Evolutionary conservation across 2,113 vertebrate genomes (phyloP).

Genomic region (Brachypteracias leptosomus): DNA sequence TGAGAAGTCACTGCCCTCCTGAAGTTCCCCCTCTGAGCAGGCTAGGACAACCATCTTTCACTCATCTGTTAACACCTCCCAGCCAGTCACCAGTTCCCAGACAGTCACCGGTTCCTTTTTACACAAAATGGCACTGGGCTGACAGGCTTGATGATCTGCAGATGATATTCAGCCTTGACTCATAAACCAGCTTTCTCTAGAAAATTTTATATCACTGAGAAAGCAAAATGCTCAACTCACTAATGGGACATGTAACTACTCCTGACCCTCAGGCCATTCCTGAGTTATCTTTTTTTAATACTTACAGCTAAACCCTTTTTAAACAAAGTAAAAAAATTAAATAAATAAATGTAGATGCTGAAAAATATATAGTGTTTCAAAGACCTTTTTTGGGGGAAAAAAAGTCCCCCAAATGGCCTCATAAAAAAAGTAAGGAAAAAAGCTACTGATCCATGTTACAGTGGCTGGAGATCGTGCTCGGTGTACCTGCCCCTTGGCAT

Average conservation of each 20-base stretch:
- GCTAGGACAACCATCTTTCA: background rate
- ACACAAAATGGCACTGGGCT: background rate
- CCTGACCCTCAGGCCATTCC: background rate
- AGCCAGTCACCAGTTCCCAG: background rate
- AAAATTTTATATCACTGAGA: conserved; percentile 2
- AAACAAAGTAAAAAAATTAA: background rate
- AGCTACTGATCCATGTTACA: background rate
- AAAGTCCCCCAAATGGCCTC: background rate
- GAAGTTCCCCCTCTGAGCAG: background rate
- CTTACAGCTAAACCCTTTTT: background rate
- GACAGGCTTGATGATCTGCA: conserved; percentile 19
- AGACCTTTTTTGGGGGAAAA: background rate
- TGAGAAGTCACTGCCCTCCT: background rate
- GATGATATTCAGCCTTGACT: background rate
- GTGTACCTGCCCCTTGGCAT: background rate
- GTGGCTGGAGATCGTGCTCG: background rate
- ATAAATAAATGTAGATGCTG: background rate
- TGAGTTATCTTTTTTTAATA: background rate
- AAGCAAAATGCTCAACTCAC: background rate
- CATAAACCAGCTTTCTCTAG: background rate
- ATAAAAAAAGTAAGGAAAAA: background rate
- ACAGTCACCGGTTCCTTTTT: background rate
- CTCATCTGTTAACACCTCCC: background rate
- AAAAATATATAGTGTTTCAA: background rate
- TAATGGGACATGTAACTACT: background rate